Evolutionary conservation across 2,888 invertebrate species (phyloP), one percentile per base, ranked within the genome.

Genomic region (Biston stratarius): DNA sequence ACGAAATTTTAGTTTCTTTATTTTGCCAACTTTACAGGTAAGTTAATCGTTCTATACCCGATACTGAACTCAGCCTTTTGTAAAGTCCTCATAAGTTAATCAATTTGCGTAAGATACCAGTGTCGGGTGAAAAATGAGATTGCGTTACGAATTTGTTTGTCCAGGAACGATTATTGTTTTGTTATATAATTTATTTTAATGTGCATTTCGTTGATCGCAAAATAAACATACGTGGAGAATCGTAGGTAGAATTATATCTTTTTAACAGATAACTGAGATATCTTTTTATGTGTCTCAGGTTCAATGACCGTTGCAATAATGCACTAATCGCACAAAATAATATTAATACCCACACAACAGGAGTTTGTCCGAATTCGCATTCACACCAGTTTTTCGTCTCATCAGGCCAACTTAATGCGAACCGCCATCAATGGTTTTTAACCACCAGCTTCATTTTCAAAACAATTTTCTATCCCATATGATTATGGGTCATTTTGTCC

Each of bases 401-500:
- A 91, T 91, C 90, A 89, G 77, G 76, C 78, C 69, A 69, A 74
- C 82, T 72, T 85, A 88, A 90, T 89, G 89, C 79, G 88, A 86
- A 78, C 77, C 78, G 76, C 84, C 87, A 91, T 91, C 86, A 88
- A 86, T 42, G 62, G 81, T 86, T 92, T 90, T 91, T 87, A 74
- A 77, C 74, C 69, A 76, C 72, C 72, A 62, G 71, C 87, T 82
- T 91, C 82, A 89, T 90, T 91, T 89, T 85, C 83, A 86, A 91
- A 91, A 92, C 87, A 91, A 93, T 92, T 91, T 91, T 90, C 92
- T 93, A 92, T 92, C 89, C 89, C 86, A 83, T 91, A 85, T 91
- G 89, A 93, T 92, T 92, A 92, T 85, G 88, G 88, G 85, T 90
- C 85, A 92, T 92, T 92, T 92, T 81, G 84, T 83, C 77, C 83